A percentile compares a stretch with the other conserved stretches of the same genome.
Evolutionary conservation across 2,888 invertebrate species (phyloP).

Genomic region (Lapara coniferarum): DNA sequence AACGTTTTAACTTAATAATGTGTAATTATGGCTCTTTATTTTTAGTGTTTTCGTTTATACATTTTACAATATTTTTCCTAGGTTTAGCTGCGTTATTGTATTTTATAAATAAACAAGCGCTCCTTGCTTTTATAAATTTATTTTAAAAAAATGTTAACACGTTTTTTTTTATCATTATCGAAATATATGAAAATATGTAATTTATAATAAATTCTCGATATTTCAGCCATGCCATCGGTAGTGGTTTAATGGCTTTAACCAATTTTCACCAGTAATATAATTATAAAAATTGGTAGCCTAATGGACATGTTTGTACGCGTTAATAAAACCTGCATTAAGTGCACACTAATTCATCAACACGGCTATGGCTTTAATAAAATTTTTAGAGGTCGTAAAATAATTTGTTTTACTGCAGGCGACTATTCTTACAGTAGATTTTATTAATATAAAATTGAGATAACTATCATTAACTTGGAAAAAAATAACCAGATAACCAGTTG

Average conservation of each 20-base stretch:
- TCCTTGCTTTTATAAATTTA: too few species aligned
- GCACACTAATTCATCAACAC: not conserved
- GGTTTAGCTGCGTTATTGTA: too few species aligned
- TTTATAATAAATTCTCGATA: not conserved
- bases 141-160: too few species aligned
- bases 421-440: not conserved
- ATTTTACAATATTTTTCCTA: too few species aligned
- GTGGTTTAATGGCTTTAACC: constrained; percentile 9
- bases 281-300: constrained; percentile 8
- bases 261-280: constrained; percentile 5
- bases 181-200: too few species aligned
- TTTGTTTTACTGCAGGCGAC: not conserved
- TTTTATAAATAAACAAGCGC: too few species aligned
- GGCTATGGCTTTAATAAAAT: constrained; percentile 8
- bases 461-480: too few species aligned
- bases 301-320: not conserved
- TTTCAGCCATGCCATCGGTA: not conserved
- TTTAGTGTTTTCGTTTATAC: too few species aligned
- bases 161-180: too few species aligned
- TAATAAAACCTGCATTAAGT: constrained; percentile 6
- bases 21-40: too few species aligned
- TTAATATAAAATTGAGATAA: not conserved
- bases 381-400: not conserved
- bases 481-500: too few species aligned
- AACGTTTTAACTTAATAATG: too few species aligned